Evolutionary conservation across 1,140 invertebrate species (phyloP).

Genomic region (Glomeris maerens): DNA sequence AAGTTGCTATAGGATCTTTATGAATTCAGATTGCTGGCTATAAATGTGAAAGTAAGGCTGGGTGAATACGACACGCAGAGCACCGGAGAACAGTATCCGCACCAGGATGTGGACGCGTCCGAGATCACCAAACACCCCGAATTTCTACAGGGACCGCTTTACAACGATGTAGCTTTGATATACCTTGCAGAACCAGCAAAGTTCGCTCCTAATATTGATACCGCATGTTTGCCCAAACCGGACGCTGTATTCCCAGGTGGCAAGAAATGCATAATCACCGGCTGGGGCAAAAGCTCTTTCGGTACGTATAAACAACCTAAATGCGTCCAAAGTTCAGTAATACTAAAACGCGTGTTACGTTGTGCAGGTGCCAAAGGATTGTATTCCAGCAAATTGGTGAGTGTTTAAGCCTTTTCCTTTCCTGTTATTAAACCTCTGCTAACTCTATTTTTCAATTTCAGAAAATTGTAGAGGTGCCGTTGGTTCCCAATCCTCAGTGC

Average conservation of each 20-base stretch:
- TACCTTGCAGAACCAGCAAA: slow-evolving; percentile 40
- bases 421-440: neutral
- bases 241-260: slow-evolving; percentile 15
- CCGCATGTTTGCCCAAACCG: slow-evolving; percentile 47
- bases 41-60: slow-evolving; percentile 38
- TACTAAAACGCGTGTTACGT: too few species aligned
- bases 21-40: slow-evolving; percentile 23
- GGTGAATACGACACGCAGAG: slow-evolving; percentile 69
- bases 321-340: too few species aligned
- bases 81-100: slow-evolving; percentile 48
- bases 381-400: neutral
- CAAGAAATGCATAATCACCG: slow-evolving; percentile 22
- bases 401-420: neutral
- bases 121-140: slow-evolving; percentile 40
- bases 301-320: too few species aligned
- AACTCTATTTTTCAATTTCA: neutral
- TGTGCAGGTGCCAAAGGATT: too few species aligned
- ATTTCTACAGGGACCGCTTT: slow-evolving; percentile 37
- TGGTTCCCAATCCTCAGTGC: slow-evolving; percentile 41
- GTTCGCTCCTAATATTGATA: slow-evolving; percentile 48
- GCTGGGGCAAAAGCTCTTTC: slow-evolving; percentile 40
- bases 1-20: slow-evolving; percentile 17
- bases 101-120: slow-evolving; percentile 51
- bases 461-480: slow-evolving; percentile 40
- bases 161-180: slow-evolving; percentile 52